Evolutionary conservation across 2,113 vertebrate species (phyloP).

Genomic region (Hippocampus mohnikei): DNA sequence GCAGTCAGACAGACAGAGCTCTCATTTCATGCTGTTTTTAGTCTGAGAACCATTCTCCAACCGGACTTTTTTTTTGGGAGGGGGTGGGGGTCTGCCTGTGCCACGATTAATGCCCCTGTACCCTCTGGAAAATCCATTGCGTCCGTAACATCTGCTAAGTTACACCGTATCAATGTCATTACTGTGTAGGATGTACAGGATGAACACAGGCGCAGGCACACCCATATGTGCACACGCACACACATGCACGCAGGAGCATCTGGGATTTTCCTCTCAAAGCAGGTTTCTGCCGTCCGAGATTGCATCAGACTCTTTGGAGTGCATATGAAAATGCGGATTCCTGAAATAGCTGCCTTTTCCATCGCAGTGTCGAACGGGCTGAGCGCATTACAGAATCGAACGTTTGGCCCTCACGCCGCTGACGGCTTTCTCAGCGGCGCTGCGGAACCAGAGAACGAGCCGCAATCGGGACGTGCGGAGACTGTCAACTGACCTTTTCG

Average conservation of each 20-base stretch:
- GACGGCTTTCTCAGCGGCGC: conserved; percentile 55
- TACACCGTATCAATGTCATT: conserved; percentile 48
- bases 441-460: conserved; percentile 31
- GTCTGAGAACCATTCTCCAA: conserved; percentile 38
- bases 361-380: conserved; percentile 60
- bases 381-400: conserved; percentile 52
- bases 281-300: conserved; percentile 36
- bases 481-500: conserved; percentile 21
- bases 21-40: conserved; percentile 59
- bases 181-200: conserved; percentile 54
- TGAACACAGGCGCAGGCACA: conserved; percentile 2
- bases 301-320: conserved; percentile 57
- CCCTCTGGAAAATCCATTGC: conserved; percentile 56
- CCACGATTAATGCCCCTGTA: conserved; percentile 15
- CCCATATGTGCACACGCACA: not conserved
- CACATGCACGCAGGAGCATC: conserved; percentile 28
- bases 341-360: conserved; percentile 69
- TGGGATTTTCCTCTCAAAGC: conserved; percentile 52
- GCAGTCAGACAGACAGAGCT: conserved; percentile 54
- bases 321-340: conserved; percentile 60
- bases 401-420: conserved; percentile 53
- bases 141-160: conserved; percentile 47
- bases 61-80: not conserved
- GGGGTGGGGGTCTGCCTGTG: not conserved
- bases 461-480: conserved; percentile 24